phyloP scores from a whole-genome alignment of 2,888 invertebrate genomes.

The Rotaria socialis region DNA sequence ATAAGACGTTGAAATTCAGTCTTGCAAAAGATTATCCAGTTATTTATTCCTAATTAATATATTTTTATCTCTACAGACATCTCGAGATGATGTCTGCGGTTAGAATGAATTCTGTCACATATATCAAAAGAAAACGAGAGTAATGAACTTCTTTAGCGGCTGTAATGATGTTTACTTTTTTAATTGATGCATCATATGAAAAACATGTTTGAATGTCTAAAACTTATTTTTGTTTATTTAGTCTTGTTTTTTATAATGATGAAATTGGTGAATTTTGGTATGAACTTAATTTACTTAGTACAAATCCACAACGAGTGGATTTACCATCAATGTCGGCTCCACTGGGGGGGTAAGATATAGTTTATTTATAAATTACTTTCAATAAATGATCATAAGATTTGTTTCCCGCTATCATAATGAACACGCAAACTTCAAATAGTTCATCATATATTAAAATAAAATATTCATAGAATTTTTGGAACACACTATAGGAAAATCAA shows the following conservation, averaged over 20 bases:
- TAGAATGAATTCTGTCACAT: neutral
- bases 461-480: no score
- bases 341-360: conserved; percentile 54
- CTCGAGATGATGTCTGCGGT: neutral
- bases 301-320: conserved; percentile 53
- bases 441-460: no score
- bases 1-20: neutral
- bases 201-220: neutral
- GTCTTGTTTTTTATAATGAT: conserved; percentile 56
- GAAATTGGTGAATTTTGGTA: conserved; percentile 60
- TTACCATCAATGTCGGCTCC: conserved; percentile 57
- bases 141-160: neutral
- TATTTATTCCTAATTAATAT: neutral
- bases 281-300: conserved; percentile 53
- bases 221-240: conserved; percentile 40
- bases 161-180: neutral
- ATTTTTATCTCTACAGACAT: neutral
- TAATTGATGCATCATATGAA: neutral
- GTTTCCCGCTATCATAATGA: no score
- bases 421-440: no score
- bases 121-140: neutral
- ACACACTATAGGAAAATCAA: no score
- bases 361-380: neutral
- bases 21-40: no score
- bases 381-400: no score